Conservation (phyloP, 2,797 vertebrate genomes). For the Pangasius larnaudii region DNA sequence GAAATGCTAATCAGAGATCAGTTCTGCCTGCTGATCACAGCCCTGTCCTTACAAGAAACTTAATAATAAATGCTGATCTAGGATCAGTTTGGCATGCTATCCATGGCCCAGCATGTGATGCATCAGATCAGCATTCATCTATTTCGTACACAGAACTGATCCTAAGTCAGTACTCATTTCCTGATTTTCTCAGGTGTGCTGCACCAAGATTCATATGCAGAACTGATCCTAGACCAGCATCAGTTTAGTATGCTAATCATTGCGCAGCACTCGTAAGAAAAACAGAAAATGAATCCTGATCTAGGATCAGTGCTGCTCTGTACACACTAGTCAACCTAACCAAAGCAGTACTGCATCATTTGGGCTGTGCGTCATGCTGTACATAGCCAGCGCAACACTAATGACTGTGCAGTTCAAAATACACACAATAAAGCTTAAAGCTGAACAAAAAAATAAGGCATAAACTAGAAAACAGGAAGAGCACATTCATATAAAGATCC, state of each 20-base stretch:
- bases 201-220: neutral
- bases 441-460: neutral
- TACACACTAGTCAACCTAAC: neutral
- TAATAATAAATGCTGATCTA: constrained; percentile 1
- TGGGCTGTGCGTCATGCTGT: neutral
- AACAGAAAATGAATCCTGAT: neutral
- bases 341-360: neutral
- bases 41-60: neutral
- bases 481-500: neutral
- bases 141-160: neutral
- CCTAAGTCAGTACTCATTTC: neutral
- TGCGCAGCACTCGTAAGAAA: neutral
- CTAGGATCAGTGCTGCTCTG: neutral
- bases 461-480: neutral
- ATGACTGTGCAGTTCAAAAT: constrained; percentile 1
- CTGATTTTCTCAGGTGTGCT: neutral
- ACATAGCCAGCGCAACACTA: neutral
- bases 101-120: neutral
- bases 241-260: neutral
- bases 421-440: neutral
- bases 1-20: neutral
- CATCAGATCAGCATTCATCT: neutral
- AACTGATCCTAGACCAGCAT: neutral
- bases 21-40: neutral
- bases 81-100: neutral